A percentile compares a stretch with the other conserved stretches of the same genome.
Conservation (phyloP, 2,113 vertebrate species). For the Catharus minimus region DNA sequence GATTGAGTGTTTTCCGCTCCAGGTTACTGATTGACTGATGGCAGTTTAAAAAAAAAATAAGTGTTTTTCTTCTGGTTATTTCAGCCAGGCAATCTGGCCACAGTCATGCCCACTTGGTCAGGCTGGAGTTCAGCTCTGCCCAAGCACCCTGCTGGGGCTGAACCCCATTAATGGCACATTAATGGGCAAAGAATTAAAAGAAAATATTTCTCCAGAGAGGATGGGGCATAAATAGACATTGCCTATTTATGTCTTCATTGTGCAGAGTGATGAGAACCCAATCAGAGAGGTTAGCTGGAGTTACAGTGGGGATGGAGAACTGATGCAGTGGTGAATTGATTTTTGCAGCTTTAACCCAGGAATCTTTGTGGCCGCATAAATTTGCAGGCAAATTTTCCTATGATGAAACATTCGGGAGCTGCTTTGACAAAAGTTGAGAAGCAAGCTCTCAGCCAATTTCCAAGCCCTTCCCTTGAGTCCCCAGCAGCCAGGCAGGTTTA, state of each 20-base stretch:
- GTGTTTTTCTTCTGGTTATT: background rate
- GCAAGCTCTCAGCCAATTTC: conserved; percentile 42
- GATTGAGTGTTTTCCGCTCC: background rate
- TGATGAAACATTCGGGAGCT: conserved; percentile 31
- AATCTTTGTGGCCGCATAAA: background rate
- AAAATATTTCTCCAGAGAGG: background rate
- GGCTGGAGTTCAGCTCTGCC: background rate
- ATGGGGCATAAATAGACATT: background rate
- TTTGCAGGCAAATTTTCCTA: background rate
- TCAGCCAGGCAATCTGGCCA: background rate
- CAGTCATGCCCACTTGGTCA: background rate
- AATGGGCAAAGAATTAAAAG: background rate
- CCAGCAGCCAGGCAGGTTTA: conserved; percentile 30
- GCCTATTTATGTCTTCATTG: background rate
- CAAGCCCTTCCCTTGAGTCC: conserved; percentile 7
- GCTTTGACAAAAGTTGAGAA: background rate
- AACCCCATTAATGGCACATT: background rate
- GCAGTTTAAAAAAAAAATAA: too few species aligned
- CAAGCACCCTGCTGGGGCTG: background rate
- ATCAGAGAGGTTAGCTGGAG: background rate
- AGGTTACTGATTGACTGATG: background rate
- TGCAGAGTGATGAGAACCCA: background rate
- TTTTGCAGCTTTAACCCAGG: background rate
- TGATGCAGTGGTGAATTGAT: background rate
- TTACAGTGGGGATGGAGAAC: background rate